These are phyloP conservation scores for Drosophila prosaltans DNA, from an alignment of 1,140 invertebrate genomes.

Conservation along the genomic window DNA sequence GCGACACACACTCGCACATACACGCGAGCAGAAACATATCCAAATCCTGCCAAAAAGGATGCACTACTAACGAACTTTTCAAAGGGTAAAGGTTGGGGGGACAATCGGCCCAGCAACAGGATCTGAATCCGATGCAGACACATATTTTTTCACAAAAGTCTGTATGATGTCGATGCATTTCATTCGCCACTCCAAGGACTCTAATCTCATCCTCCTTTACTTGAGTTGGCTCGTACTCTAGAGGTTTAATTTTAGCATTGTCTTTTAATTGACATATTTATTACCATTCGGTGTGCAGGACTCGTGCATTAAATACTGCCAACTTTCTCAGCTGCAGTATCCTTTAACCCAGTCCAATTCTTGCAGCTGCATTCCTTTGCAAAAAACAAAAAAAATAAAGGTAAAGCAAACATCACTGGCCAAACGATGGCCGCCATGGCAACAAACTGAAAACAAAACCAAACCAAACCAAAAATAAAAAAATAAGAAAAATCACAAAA, in stretches of 20 bases:
- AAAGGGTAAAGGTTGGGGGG: not conserved
- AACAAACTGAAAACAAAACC: constrained; percentile 61
- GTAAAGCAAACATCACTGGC: constrained; percentile 51
- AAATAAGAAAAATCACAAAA: constrained; percentile 66
- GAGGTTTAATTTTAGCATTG: not conserved
- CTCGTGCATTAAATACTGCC: not conserved
- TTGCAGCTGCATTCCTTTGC: constrained; percentile 48
- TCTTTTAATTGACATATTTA: constrained; percentile 20
- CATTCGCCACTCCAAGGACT: constrained; percentile 41
- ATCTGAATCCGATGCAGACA: constrained; percentile 33
- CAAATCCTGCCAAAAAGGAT: constrained; percentile 45
- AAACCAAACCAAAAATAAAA: constrained; percentile 57
- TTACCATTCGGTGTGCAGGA: constrained; percentile 4
- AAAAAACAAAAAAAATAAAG: constrained; percentile 61
- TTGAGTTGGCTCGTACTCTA: too few species aligned
- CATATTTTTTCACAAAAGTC: constrained; percentile 63
- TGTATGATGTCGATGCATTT: constrained; percentile 52
- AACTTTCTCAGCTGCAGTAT: constrained; percentile 13
- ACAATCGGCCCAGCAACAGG: not conserved
- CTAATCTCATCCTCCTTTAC: constrained; percentile 33
- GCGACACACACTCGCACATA: not conserved
- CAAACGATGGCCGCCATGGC: constrained; percentile 58
- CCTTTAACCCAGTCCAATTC: constrained; percentile 7
- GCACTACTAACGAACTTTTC: constrained; percentile 48
- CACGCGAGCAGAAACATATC: not conserved